Evolutionary conservation across 2,113 vertebrate genomes (phyloP).

Genomic region (Mohoua ochrocephala): DNA sequence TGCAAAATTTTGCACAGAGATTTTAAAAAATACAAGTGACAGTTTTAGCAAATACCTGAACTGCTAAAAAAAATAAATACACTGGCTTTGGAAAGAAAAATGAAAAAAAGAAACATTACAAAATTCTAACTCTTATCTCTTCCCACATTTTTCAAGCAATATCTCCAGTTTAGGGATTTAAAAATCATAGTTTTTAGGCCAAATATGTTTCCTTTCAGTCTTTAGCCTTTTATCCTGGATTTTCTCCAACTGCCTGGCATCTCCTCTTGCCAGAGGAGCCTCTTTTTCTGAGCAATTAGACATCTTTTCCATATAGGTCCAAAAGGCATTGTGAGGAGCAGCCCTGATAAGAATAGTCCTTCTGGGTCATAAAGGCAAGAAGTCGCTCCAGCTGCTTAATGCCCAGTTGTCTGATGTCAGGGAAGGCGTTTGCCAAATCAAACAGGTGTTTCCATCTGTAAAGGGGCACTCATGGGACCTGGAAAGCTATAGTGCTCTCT

Average conservation of each 20-base stretch:
- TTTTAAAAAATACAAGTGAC: neutral
- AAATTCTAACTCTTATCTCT: neutral
- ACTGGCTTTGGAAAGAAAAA: neutral
- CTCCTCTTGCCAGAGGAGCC: neutral
- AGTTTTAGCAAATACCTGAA: neutral
- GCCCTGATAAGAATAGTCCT: constrained; percentile 17
- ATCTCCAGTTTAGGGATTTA: neutral
- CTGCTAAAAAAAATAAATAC: neutral
- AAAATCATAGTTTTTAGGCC: neutral
- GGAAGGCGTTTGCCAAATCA: constrained; percentile 22
- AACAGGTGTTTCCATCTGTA: constrained; percentile 27
- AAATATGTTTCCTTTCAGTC: neutral
- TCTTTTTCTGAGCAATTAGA: neutral
- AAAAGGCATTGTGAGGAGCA: neutral
- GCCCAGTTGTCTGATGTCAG: constrained; percentile 9
- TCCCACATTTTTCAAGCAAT: neutral
- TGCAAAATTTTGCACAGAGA: neutral
- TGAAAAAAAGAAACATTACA: neutral
- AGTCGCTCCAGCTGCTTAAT: neutral
- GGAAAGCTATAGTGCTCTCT: neutral
- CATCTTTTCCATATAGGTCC: neutral
- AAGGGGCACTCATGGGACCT: neutral
- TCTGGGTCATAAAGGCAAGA: constrained; percentile 15
- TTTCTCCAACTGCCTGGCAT: neutral
- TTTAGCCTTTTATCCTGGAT: neutral